Base-by-base conservation (phyloP, 2,888 invertebrate species). In the Diplolepis rosae region DNA sequence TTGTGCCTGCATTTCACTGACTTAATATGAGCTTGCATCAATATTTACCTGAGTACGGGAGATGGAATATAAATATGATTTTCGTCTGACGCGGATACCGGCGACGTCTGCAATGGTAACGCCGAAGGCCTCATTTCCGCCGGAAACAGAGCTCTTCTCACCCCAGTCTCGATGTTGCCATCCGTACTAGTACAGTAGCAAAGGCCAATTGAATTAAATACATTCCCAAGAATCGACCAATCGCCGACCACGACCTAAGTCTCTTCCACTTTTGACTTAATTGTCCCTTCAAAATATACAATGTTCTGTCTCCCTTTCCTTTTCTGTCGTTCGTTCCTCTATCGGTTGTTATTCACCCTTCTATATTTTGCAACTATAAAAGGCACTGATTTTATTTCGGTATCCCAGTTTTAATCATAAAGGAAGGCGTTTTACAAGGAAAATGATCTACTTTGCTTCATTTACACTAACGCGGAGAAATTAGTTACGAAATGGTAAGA, bases 51-150 rank as follows among this genome's bases (percentile, higher is more conserved):
- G 83, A 65, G 75, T 76, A 74, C 77, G 77, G 80, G 84, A 85
- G 82, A 87, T 85, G 82, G 83, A 85, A 85, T 84, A 85, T 85
- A 87, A 87, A 86, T 86, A 84, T 79, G 81, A 86, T 85, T 85
- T 86, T 83, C 85, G 77, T 76, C 73, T 73, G 74, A 66, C 77
- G 75, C 72, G 35, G 61, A 27, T 61, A 61, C 61, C 39, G 72
- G 72, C 72, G 67, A 70, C 68, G 70, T 73, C 69, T 74, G 69
- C 77, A 78, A 76, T 45, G 69, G 72, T 24, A 68, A 51, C 68
- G 68, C 82, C 84, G 81, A 84, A 83, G 83, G 82, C 80, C 83
- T 87, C 85, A 86, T 87, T 87, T 87, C 87, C 87, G 84, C 77
- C 84, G 87, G 87, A 87, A 86, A 85, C 86, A 83, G 83, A 84